phyloP scores from a whole-genome alignment of 2,113 vertebrate species.

The Thalassarche chlororhynchos region DNA sequence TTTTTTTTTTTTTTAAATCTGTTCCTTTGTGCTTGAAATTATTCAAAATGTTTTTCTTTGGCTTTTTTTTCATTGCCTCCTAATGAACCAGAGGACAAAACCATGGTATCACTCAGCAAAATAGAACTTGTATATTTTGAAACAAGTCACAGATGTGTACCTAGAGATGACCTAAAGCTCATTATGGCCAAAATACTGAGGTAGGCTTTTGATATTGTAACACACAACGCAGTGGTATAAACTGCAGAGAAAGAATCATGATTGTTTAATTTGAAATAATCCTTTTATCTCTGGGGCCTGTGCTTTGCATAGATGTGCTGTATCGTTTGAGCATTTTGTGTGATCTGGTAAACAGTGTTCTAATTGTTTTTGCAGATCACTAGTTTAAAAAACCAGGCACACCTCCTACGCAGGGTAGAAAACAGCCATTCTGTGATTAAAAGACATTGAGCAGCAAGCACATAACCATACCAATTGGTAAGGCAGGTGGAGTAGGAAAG shows the following conservation, averaged over 20 bases:
- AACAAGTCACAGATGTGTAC: neutral
- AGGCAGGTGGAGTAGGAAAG: neutral
- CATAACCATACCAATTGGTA: neutral
- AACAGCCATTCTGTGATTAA: neutral
- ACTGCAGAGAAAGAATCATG: neutral
- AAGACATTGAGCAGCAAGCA: neutral
- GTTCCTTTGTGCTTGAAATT: slow-evolving; percentile 21
- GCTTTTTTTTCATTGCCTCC: neutral
- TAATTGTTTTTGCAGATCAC: slow-evolving; percentile 46
- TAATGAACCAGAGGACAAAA: neutral
- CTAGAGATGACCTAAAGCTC: neutral
- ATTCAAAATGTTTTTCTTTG: slow-evolving; percentile 14
- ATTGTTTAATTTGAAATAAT: slow-evolving; percentile 20
- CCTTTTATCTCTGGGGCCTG: neutral
- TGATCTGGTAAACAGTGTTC: slow-evolving; percentile 43
- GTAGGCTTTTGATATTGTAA: neutral
- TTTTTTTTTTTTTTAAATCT: neutral
- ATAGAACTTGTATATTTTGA: neutral
- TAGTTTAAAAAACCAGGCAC: neutral
- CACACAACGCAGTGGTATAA: rapidly evolving
- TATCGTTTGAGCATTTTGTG: neutral
- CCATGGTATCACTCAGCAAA: neutral
- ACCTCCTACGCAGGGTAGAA: neutral
- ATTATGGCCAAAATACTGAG: neutral
- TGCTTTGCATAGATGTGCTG: neutral